Conservation (phyloP, 2,888 invertebrate genomes). For the Athalia rosae region DNA sequence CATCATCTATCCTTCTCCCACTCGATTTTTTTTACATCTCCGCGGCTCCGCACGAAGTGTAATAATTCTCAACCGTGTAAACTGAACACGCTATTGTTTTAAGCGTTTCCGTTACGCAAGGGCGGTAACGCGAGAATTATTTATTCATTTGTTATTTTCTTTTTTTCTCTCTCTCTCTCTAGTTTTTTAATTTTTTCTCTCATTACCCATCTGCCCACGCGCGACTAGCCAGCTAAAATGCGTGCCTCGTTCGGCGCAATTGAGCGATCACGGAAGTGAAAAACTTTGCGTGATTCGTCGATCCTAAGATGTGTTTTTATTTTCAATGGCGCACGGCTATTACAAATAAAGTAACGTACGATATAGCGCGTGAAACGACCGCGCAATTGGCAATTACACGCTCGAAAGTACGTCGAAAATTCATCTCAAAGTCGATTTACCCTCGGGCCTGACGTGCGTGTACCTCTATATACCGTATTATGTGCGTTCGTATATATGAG, state of each 20-base stretch:
- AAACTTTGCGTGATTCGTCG: slow-evolving; percentile 16
- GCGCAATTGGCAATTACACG: neutral
- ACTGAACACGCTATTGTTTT: too few species aligned
- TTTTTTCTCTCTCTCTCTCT: too few species aligned
- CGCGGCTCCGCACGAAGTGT: too few species aligned
- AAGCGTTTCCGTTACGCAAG: too few species aligned
- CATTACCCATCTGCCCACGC: neutral
- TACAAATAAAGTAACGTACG: too few species aligned
- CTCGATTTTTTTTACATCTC: too few species aligned
- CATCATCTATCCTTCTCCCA: neutral
- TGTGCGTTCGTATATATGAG: too few species aligned
- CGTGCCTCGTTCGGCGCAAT: neutral
- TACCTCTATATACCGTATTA: too few species aligned
- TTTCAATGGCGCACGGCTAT: neutral
- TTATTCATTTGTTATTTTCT: too few species aligned
- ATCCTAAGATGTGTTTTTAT: neutral
- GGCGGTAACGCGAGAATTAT: too few species aligned
- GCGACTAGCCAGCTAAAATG: neutral
- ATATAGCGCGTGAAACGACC: too few species aligned
- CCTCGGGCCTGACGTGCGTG: neutral
- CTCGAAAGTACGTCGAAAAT: neutral
- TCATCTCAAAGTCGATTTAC: neutral
- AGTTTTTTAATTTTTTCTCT: neutral
- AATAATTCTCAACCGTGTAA: too few species aligned
- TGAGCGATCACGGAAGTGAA: neutral